Evolutionary conservation across 2,113 vertebrate species (phyloP).

Genomic region (Isurus oxyrinchus): DNA sequence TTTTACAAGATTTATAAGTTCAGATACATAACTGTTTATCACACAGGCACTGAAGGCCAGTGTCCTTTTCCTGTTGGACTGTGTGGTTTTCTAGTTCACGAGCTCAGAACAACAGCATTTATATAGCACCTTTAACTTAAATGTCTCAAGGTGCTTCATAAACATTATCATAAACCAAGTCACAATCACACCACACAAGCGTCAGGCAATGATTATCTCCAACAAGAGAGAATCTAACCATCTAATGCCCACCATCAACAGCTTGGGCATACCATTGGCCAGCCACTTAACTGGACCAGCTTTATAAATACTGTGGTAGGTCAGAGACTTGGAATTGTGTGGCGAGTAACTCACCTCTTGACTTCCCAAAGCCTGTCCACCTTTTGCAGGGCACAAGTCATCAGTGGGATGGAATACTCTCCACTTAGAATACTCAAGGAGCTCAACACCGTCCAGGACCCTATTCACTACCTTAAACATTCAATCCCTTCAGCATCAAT

Average conservation of each 20-base stretch:
- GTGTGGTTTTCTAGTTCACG: not conserved
- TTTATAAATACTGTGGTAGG: not conserved
- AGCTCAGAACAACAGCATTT: not conserved
- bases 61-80: not conserved
- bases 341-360: too few species aligned
- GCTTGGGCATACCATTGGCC: not conserved
- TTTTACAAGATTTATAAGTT: not conserved
- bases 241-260: not conserved
- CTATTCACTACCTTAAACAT: too few species aligned
- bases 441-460: too few species aligned
- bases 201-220: not conserved
- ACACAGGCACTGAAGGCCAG: not conserved
- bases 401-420: too few species aligned
- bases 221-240: not conserved
- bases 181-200: not conserved
- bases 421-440: too few species aligned
- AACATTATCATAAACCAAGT: not conserved
- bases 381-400: too few species aligned
- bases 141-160: not conserved
- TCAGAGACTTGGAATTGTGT: too few species aligned
- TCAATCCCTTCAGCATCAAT: too few species aligned
- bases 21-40: not conserved
- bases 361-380: too few species aligned
- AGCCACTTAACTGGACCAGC: not conserved
- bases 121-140: not conserved